A percentile compares a stretch with the other conserved stretches of the same genome.
Conservation (phyloP, 2,113 vertebrate species). For the Pionites leucogaster region DNA sequence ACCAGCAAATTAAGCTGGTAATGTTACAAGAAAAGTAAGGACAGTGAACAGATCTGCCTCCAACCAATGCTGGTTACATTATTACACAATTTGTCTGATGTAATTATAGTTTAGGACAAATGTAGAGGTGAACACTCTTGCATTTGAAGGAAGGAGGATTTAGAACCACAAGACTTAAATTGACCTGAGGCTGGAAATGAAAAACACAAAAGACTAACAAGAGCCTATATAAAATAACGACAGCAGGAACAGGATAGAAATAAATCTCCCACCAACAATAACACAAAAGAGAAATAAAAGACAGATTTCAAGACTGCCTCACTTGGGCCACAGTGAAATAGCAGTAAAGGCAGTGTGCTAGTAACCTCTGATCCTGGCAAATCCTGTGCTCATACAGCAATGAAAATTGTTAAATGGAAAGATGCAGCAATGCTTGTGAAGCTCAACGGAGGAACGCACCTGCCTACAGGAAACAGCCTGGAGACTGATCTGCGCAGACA, state of each 20-base stretch:
- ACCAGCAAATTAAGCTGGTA: neutral
- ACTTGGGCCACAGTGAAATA: constrained; percentile 16
- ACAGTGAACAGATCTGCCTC: neutral
- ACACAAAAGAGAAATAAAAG: constrained; percentile 57
- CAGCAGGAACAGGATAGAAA: constrained; percentile 34
- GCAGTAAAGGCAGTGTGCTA: constrained; percentile 12
- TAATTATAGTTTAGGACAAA: constrained; percentile 2
- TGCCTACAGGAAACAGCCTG: neutral
- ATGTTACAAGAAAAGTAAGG: neutral
- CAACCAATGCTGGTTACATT: neutral
- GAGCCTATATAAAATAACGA: constrained; percentile 33
- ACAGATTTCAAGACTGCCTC: constrained; percentile 41
- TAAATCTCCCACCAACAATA: constrained; percentile 47
- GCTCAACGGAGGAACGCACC: neutral
- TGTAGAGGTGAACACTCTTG: neutral
- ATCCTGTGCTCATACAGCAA: constrained; percentile 14
- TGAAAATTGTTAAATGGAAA: constrained; percentile 44
- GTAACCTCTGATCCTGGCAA: constrained; percentile 58
- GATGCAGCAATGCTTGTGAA: neutral
- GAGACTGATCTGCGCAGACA: neutral
- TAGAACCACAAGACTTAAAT: constrained; percentile 12
- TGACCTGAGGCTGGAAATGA: constrained; percentile 19
- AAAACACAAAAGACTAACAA: constrained; percentile 40
- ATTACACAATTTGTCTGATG: neutral
- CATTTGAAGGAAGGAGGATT: constrained; percentile 3